Base-by-base conservation (phyloP, 2,888 invertebrate species). In the Pristionchus exspectatus region DNA sequence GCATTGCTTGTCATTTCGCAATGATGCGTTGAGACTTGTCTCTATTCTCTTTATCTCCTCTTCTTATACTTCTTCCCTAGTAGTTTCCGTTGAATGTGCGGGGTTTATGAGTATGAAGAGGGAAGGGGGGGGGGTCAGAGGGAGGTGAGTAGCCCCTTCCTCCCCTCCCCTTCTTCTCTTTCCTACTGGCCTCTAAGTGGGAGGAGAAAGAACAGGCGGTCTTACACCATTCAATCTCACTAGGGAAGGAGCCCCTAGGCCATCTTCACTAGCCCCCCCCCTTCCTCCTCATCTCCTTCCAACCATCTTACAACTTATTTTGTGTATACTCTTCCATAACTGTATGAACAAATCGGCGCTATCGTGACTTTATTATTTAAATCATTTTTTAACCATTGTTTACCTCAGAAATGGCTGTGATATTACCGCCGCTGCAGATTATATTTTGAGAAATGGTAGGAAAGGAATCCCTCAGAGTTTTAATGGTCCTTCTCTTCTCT, bases 181-280 rank as follows among this genome's bases (percentile, higher is more conserved):
- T 27, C 30, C 33, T 33, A 33, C 72, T 18, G 33, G 74, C 69
- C 69, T 27, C 30, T 69, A 69, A 50, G 50, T 77, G 33, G n/a
- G 72, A 72, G 72, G 72, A 72, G 33, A 33, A 72, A 30, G 77
- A 77, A 77, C 77, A 77, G 77, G 77, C 77, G 77, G 77, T 77
- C 77, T 77, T 77, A 77, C 77, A 77, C 38, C 77, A 77, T 38
- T 44, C 77, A 44, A 18, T 24, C 30, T 77, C 44, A 38, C 77
- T 24, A n/a, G 77, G n/a, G 77, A 77, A 77, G 77, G 77, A n/a
- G 74, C 14, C 33, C 24, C 77, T 77, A 44, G 77, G n/a, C 12
- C 21, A 44, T 77, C 50, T n/a, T 44, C 77, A 77, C 77, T 72
- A 33, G 1, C 30, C 16, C 33, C 72, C 10, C 81, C 50, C 77